These are phyloP conservation scores for Caenorhabditis zanzibari DNA, from an alignment of 2,888 invertebrate genomes.

Conservation along the genomic window DNA sequence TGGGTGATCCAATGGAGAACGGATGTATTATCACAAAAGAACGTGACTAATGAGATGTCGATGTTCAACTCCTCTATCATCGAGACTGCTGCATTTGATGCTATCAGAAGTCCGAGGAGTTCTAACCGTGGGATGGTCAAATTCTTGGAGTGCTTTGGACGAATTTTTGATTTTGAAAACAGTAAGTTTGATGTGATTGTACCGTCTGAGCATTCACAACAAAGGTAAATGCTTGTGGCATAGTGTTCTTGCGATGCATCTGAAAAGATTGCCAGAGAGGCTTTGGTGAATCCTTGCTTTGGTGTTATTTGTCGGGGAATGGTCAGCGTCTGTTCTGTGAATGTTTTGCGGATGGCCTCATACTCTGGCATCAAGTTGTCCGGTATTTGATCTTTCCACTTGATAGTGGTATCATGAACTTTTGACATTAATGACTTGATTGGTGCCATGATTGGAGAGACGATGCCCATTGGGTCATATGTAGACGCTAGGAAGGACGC, in stretches of 20 bases:
- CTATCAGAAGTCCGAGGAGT: slow-evolving; percentile 53
- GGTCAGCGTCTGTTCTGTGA: background rate
- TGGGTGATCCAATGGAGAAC: slow-evolving; percentile 45
- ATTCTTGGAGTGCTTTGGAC: background rate
- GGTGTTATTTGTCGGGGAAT: background rate
- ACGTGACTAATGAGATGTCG: background rate
- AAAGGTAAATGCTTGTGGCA: slow-evolving; percentile 30
- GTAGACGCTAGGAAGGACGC: background rate
- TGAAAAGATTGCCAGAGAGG: slow-evolving; percentile 26
- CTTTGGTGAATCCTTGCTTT: background rate
- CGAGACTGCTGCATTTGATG: slow-evolving; percentile 5
- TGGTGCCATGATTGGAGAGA: slow-evolving; percentile 33
- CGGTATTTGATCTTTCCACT: slow-evolving; percentile 45
- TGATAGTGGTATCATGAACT: slow-evolving; percentile 1
- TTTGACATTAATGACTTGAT: slow-evolving; percentile 32
- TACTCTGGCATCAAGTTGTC: background rate
- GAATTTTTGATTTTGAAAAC: slow-evolving; percentile 38
- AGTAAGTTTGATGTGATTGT: background rate
- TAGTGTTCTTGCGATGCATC: slow-evolving; percentile 39
- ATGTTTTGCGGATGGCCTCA: background rate
- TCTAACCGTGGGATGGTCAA: slow-evolving; percentile 66
- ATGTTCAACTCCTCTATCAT: slow-evolving; percentile 9
- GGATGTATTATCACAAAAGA: slow-evolving; percentile 56
- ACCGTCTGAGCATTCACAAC: background rate
- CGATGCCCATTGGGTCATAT: slow-evolving; percentile 53